Evolutionary conservation across 2,797 vertebrate species (phyloP).

Genomic region (Spatula clypeata): DNA sequence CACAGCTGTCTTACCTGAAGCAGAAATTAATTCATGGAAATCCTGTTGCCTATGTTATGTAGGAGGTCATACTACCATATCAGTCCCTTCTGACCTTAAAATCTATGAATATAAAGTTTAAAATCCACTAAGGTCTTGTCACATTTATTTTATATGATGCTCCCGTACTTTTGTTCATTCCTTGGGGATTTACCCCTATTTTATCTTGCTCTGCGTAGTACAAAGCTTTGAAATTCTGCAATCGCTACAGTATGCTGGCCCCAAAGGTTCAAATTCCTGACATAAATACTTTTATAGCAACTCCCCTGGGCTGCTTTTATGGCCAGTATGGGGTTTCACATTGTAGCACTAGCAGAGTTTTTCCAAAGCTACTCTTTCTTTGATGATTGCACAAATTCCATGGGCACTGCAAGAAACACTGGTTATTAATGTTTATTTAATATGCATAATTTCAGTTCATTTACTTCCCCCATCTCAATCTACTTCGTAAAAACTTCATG

Average conservation of each 20-base stretch:
- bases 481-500: neutral
- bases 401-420: neutral
- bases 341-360: neutral
- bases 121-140: neutral
- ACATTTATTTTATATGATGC: neutral
- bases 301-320: neutral
- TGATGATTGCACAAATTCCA: neutral
- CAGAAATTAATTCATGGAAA: neutral
- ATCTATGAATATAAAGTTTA: neutral
- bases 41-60: neutral
- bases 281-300: neutral
- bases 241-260: neutral
- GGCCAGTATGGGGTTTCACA: neutral
- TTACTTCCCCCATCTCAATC: neutral
- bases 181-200: neutral
- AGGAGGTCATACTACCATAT: neutral
- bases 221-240: constrained; percentile 10
- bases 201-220: neutral
- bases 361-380: neutral
- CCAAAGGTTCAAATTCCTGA: neutral
- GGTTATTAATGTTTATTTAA: constrained; percentile 28
- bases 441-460: neutral
- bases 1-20: neutral
- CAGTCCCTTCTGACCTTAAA: neutral
- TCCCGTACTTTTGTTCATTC: neutral